These are phyloP conservation scores for Crotalus tigris DNA, from an alignment of 2,113 vertebrate genomes.

Conservation along the genomic window DNA sequence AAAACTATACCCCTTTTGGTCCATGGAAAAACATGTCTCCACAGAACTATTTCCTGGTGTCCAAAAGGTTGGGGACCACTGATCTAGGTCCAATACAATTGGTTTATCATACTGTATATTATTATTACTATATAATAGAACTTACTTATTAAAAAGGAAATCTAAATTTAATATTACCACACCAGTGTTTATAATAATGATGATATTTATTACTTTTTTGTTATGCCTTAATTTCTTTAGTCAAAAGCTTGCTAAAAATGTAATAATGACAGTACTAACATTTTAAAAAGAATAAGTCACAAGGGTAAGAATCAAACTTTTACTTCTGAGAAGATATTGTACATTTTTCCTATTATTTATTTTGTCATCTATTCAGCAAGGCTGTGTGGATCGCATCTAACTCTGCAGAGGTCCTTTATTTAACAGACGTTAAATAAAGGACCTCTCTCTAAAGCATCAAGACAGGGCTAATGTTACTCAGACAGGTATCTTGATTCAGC, in stretches of 20 bases:
- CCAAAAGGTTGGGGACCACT: not conserved
- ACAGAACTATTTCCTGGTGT: no score
- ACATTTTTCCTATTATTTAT: not conserved
- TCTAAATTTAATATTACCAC: not conserved
- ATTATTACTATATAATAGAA: not conserved
- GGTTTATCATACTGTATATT: not conserved
- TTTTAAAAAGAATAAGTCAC: not conserved
- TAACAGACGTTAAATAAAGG: not conserved
- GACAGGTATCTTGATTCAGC: not conserved
- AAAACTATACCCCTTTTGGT: no score
- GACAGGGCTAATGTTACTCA: not conserved
- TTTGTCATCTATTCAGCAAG: not conserved
- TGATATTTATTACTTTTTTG: not conserved
- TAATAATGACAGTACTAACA: not conserved
- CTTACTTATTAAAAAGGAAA: not conserved
- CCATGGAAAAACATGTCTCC: no score
- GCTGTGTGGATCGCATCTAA: not conserved
- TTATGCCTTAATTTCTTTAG: not conserved
- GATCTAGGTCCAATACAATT: not conserved
- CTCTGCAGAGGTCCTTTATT: not conserved
- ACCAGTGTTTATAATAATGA: not conserved
- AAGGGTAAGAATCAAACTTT: not conserved
- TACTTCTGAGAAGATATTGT: not conserved
- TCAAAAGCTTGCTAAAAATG: not conserved
- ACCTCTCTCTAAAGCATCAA: not conserved